Percentiles rank a stretch among this genome's conserved stretches.
Evolutionary conservation across 2,888 invertebrate genomes (phyloP).

Genomic region (Pyrrhia umbra): DNA sequence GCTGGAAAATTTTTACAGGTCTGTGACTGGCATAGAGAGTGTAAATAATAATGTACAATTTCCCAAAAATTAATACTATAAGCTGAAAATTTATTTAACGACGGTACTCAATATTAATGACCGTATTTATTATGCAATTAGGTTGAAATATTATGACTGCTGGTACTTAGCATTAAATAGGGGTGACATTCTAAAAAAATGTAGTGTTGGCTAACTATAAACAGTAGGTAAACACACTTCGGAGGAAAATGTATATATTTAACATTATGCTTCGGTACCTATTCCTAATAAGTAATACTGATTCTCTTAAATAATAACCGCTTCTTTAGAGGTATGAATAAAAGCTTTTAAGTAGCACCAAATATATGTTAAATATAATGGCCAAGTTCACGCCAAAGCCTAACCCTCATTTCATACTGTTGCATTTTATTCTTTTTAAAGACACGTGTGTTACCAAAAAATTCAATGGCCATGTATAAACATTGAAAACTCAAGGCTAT

Average conservation of each 20-base stretch:
- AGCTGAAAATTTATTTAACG: background rate
- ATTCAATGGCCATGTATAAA: background rate
- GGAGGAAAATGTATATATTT: no score
- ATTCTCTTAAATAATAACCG: no score
- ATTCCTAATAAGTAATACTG: no score
- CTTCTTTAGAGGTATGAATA: no score
- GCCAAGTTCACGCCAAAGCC: no score
- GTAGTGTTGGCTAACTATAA: constrained; percentile 7
- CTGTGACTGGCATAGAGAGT: no score
- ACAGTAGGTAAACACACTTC: background rate
- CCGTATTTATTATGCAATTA: constrained; percentile 24
- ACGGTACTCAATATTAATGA: constrained; percentile 20
- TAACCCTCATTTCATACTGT: no score
- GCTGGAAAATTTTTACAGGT: no score
- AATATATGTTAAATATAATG: no score
- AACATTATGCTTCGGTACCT: no score
- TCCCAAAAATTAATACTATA: background rate
- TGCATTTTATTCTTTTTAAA: background rate
- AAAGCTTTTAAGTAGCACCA: no score
- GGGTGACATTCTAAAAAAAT: background rate
- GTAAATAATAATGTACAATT: no score
- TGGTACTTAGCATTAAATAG: constrained; percentile 44
- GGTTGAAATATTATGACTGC: constrained; percentile 8
- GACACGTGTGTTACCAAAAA: background rate
- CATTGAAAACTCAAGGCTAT: background rate